Base-by-base conservation (phyloP, 2,888 invertebrate species). In the Cheilosia pagana region DNA sequence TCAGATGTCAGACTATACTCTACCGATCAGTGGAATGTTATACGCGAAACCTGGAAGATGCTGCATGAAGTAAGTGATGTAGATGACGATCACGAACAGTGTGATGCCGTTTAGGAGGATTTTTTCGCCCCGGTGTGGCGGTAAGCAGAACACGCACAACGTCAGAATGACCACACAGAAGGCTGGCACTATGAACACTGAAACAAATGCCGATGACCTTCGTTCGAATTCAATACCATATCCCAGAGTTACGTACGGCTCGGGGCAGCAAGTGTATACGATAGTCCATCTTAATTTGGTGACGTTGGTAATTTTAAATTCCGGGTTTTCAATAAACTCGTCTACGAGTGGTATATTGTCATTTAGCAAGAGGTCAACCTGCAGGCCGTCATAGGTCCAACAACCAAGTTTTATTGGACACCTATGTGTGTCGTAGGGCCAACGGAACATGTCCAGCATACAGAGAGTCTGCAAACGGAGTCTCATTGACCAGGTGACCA, bases 371-470 rank as follows among this genome's bases (percentile, higher is more conserved):
- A 94, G 88, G 87, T 94, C 93, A 14, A 96, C 90, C 88, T 95
- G 94, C 19, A 94, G 93, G 0, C 94, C 93, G 85, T 93, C 92
- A 89, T 95, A 94, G 0, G 94, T 94, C 94, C 96, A 95, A 1
- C 96, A 96, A 0, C 95, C 96, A 77, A 96, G 93, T 87, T 93
- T 93, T 87, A 96, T 91, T 41, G 89, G 87, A 88, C 95, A 95
- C 0, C 89, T 91, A 89, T 96, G 96, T 6, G 91, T 92, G 90
- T 96, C 97, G 59, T 92, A 93, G 0, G 97, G 97, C 96, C 96
- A 97, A 87, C 93, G 92, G 25, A 92, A 91, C 68, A 96, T 92
- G 88, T 96, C 93, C 41, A 94, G 88, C 62, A 94, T 93, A 88
- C 94, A 95, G 88, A 94, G 93, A 12, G 93, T 92, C 3, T 94